These are phyloP conservation scores for Leptinotarsa defecta DNA, from an alignment of 1,140 invertebrate species.

Conservation along the genomic window DNA sequence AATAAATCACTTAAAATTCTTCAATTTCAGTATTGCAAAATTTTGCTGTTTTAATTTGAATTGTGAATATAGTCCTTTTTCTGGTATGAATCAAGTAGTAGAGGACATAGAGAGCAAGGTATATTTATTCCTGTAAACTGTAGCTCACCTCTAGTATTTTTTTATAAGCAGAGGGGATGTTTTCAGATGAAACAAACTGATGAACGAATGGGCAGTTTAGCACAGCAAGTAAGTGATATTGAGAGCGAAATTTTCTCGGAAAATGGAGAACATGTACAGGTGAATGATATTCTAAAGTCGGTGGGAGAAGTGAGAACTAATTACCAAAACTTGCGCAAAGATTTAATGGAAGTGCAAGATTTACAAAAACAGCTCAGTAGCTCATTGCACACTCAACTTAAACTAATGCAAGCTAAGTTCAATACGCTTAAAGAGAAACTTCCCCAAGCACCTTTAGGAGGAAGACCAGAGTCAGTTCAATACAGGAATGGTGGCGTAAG, in stretches of 20 bases:
- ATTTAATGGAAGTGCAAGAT: conserved; percentile 53
- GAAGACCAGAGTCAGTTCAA: background rate
- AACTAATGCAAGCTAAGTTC: conserved; percentile 53
- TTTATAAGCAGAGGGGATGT: background rate
- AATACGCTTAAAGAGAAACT: conserved; percentile 51
- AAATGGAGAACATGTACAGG: conserved; percentile 49
- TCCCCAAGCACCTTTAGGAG: background rate
- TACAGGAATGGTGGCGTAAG: background rate
- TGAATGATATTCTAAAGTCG: conserved; percentile 50
- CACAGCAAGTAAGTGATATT: conserved; percentile 53
- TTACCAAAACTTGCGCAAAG: conserved; percentile 54
- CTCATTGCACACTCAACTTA: conserved; percentile 50
- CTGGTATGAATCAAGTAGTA: conserved; percentile 45
- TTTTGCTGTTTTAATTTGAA: no score
- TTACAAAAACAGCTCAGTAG: conserved; percentile 54
- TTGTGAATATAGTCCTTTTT: no score
- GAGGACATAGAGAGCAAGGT: conserved; percentile 52
- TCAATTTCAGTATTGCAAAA: no score
- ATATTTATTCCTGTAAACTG: background rate
- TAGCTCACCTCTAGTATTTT: background rate
- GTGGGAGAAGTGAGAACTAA: conserved; percentile 54
- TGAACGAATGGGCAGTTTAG: conserved; percentile 49
- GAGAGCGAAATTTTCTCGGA: conserved; percentile 51
- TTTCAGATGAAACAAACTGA: conserved; percentile 54
- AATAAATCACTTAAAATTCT: no score